phyloP scores from a whole-genome alignment of 2,888 invertebrate genomes.

The Nudaria mundana region DNA sequence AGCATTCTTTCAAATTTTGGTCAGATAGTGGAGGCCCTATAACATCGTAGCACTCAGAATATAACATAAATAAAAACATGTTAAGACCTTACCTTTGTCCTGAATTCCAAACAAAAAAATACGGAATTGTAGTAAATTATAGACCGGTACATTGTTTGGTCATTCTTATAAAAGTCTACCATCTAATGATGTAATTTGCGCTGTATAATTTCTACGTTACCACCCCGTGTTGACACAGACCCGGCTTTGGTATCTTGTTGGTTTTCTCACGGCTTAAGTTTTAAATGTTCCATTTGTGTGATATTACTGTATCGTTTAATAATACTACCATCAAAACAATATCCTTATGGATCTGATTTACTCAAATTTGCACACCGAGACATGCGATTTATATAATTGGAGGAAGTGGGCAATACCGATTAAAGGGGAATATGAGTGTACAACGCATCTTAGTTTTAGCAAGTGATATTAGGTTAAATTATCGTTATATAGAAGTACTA shows the following conservation, averaged over 20 bases:
- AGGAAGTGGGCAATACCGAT: too few species aligned
- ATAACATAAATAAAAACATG: too few species aligned
- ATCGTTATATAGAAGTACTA: too few species aligned
- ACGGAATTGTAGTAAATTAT: constrained; percentile 11
- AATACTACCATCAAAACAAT: constrained; percentile 41
- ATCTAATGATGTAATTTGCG: constrained; percentile 68
- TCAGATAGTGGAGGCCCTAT: too few species aligned
- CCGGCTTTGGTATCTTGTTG: constrained; percentile 35
- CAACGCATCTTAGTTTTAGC: too few species aligned
- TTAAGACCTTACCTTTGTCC: too few species aligned
- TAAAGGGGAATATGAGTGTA: too few species aligned
- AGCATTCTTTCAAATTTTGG: too few species aligned
- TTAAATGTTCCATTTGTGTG: constrained; percentile 36
- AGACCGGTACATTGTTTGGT: constrained; percentile 33
- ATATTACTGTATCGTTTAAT: constrained; percentile 40
- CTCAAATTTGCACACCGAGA: constrained; percentile 52
- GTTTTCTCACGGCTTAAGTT: constrained; percentile 22
- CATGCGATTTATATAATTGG: constrained; percentile 63
- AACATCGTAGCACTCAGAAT: too few species aligned
- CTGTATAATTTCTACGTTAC: constrained; percentile 66
- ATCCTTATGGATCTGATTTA: constrained; percentile 42
- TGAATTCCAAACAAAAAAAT: too few species aligned
- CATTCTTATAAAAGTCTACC: constrained; percentile 45
- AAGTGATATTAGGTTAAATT: too few species aligned
- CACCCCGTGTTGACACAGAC: constrained; percentile 40